Evolutionary conservation across 2,797 vertebrate genomes (phyloP).

Genomic region (Anableps anableps): DNA sequence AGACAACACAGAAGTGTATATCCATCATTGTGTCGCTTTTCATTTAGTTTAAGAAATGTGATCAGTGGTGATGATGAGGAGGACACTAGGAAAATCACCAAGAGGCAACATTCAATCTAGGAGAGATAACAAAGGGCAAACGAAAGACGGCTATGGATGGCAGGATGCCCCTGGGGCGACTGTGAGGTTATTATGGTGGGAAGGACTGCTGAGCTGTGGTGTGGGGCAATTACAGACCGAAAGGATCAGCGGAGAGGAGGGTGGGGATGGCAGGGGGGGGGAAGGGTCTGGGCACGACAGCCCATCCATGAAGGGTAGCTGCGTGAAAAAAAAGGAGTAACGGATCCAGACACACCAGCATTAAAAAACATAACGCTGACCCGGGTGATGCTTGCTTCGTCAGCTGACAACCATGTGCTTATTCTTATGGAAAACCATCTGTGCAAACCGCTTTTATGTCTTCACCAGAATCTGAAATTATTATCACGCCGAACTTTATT

Average conservation of each 20-base stretch:
- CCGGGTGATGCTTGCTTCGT: conserved; percentile 44
- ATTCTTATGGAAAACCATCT: conserved; percentile 45
- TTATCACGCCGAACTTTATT: conserved; percentile 37
- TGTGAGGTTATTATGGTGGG: conserved; percentile 76
- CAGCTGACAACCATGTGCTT: conserved; percentile 47
- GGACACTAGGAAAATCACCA: conserved; percentile 53
- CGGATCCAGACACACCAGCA: conserved; percentile 29
- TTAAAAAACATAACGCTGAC: conserved; percentile 3
- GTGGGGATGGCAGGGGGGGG: conserved; percentile 49
- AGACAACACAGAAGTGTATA: conserved; percentile 4
- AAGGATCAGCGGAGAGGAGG: conserved; percentile 69
- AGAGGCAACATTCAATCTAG: conserved; percentile 68
- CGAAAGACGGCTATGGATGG: conserved; percentile 67
- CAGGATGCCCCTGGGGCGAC: conserved; percentile 68
- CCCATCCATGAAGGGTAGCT: conserved; percentile 47
- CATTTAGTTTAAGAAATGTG: conserved; percentile 53
- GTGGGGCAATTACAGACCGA: conserved; percentile 73
- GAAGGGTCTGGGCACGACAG: conserved; percentile 62
- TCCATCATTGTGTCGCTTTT: conserved; percentile 34
- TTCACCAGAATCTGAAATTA: conserved; percentile 36
- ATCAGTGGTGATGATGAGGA: conserved; percentile 55
- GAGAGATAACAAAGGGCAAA: conserved; percentile 69
- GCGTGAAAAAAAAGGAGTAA: conserved; percentile 30
- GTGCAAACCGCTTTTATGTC: conserved; percentile 41
- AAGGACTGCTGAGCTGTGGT: conserved; percentile 68